These are phyloP conservation scores for Rhagonycha fulva DNA, from an alignment of 2,888 invertebrate species.

Conservation along the genomic window DNA sequence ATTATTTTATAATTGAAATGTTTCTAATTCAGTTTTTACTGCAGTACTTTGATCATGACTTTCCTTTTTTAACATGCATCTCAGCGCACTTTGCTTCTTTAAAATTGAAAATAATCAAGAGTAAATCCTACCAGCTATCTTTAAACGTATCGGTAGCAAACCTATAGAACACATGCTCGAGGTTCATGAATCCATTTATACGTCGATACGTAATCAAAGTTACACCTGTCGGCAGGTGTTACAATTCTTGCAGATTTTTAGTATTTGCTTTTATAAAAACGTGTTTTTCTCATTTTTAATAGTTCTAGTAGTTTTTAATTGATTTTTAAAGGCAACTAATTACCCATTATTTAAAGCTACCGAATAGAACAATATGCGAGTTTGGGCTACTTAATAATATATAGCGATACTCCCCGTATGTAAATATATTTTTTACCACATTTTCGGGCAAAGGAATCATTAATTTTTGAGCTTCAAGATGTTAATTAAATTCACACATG, in stretches of 20 bases:
- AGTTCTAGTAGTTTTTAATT: background rate
- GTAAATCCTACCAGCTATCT: background rate
- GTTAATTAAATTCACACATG: conserved; percentile 25
- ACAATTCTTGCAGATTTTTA: conserved; percentile 8
- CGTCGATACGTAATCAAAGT: conserved; percentile 15
- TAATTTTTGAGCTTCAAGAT: conserved; percentile 9
- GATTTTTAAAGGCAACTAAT: background rate
- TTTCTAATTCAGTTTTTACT: background rate
- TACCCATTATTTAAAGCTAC: background rate
- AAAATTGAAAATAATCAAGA: background rate
- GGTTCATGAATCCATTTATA: conserved; percentile 13
- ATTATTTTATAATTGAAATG: background rate
- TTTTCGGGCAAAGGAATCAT: background rate
- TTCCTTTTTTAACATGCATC: background rate
- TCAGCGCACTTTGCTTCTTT: background rate
- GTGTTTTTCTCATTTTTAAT: background rate
- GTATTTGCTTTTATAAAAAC: conserved; percentile 11
- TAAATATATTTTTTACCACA: background rate
- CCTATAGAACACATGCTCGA: conserved; percentile 15
- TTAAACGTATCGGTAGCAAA: background rate
- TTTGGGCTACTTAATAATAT: background rate
- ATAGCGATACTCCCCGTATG: background rate
- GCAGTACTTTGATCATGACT: background rate
- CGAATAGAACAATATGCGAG: background rate
- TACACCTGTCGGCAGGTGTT: conserved; percentile 29